Base-by-base conservation (phyloP, 92 coral and sea anemone genomes). In the Epizoanthus illoricatus region DNA sequence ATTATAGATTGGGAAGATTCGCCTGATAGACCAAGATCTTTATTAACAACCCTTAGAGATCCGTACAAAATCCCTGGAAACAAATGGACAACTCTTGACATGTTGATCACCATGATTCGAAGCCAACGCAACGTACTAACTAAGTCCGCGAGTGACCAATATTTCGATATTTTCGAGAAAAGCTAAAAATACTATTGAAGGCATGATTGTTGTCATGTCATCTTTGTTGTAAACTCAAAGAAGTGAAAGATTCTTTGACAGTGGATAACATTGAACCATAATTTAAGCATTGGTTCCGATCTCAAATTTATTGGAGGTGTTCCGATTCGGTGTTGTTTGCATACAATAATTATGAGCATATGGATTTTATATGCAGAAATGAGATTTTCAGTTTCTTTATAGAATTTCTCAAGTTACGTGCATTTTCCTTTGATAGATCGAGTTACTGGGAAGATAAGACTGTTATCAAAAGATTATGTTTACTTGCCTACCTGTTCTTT, bases 31-130 rank as follows among this genome's bases (percentile, higher is more conserved):
- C 49, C 60, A 78, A 63, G 82, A 33, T 64, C 28, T 43, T 63
- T 52, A 11, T 78, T 78, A 45, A 63, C 58, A 78, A 43, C 18
- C 47, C 39, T 40, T 42, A 42, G 15, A 45, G 60, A 42, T 78
- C 71, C 71, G 62, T 63, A 19, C 43, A 24, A 43, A 42, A 78
- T 45, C 82, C 52, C 55, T 62, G 40, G 71, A 45, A 63, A 52
- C 71, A 64, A 28, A 78, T 78, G 7, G 49, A 45, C 5, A 20
- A 61, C 70, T 62, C 59, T 78, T 78, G 82, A 78, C 82, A 78
- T 78, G 21, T 63, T 69, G 18, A 45, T 78, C 71, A 62, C 57
- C 71, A 21, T 40, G 76, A 19, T 71, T 71, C 67, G 59, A 21
- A 40, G 20, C 70, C 16, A 24, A n/a, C 69, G 10, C 70, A 19